Percentiles rank a stretch among this genome's conserved stretches.
Evolutionary conservation across 2,797 vertebrate species (phyloP).

Genomic region (Crax fasciolata): DNA sequence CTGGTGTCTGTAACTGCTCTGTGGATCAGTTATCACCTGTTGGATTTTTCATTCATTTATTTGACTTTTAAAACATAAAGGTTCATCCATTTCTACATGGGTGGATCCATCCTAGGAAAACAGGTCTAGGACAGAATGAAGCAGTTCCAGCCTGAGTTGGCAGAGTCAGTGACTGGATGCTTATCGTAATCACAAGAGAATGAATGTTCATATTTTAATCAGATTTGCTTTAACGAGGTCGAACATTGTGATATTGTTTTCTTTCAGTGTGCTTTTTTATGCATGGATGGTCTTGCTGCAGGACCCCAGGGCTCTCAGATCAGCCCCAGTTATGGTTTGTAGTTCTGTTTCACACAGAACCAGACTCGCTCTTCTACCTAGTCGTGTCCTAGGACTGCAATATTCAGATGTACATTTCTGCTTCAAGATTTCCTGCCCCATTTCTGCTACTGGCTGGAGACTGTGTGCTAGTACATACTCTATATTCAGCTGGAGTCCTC

Average conservation of each 20-base stretch:
- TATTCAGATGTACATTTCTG: background rate
- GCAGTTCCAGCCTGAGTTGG: conserved; percentile 44
- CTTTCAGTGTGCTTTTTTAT: conserved; percentile 64
- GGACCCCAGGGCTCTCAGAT: conserved; percentile 6
- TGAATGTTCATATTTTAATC: conserved; percentile 55
- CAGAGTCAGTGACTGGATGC: conserved; percentile 37
- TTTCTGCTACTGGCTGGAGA: background rate
- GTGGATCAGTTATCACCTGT: background rate
- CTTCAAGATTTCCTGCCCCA: background rate
- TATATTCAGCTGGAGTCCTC: background rate
- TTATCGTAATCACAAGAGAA: conserved; percentile 47
- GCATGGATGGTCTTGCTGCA: conserved; percentile 27
- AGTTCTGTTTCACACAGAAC: background rate
- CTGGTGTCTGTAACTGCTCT: background rate
- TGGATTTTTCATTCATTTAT: background rate
- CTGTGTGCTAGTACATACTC: background rate
- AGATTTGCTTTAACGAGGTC: conserved; percentile 56
- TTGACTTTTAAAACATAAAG: background rate
- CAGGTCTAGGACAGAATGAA: background rate
- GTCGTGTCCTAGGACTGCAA: conserved; percentile 26
- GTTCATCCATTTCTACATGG: background rate
- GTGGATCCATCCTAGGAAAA: conserved; percentile 2
- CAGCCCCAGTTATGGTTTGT: conserved; percentile 46
- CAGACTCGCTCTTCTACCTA: conserved; percentile 11
- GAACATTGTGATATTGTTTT: conserved; percentile 62